These are phyloP conservation scores for Etheostoma spectabile DNA, from an alignment of 2,113 vertebrate genomes.

Conservation along the genomic window DNA sequence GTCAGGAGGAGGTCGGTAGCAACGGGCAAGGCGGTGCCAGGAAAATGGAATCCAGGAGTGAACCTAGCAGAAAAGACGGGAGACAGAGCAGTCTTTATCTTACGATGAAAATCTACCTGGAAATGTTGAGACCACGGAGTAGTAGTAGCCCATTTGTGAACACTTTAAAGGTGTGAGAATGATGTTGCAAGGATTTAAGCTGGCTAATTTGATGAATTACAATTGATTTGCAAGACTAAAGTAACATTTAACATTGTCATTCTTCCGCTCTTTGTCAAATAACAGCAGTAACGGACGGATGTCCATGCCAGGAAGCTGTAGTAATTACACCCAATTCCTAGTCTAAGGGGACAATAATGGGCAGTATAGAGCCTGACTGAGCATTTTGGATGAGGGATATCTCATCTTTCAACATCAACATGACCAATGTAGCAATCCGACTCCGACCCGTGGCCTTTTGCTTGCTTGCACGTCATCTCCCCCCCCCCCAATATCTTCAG, in stretches of 20 bases:
- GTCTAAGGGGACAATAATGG: too few relatives aligned
- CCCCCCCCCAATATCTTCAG: too few relatives aligned
- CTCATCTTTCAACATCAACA: too few relatives aligned
- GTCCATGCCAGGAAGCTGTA: too few relatives aligned
- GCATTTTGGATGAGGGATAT: too few relatives aligned
- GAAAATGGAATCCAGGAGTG: slow-evolving; percentile 25
- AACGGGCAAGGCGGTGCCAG: neutral
- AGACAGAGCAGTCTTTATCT: slow-evolving; percentile 8
- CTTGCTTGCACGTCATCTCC: fast-evolving
- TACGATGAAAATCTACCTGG: neutral
- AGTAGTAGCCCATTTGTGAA: neutral
- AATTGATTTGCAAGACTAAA: neutral
- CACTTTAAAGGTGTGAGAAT: neutral
- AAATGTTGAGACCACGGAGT: neutral
- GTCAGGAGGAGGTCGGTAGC: slow-evolving; percentile 4
- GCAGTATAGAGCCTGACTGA: too few relatives aligned
- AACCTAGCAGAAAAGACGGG: slow-evolving; percentile 59
- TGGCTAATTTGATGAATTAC: neutral
- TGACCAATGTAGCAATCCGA: too few relatives aligned
- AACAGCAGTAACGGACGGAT: too few relatives aligned
- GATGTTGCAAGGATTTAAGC: neutral
- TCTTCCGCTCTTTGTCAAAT: too few relatives aligned
- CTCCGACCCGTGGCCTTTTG: too few relatives aligned
- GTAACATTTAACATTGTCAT: too few relatives aligned
- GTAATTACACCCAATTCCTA: too few relatives aligned